A percentile compares a stretch with the other conserved stretches of the same genome.
Conservation (phyloP, 2,113 vertebrate species). For the Stegostoma tigrinum region DNA sequence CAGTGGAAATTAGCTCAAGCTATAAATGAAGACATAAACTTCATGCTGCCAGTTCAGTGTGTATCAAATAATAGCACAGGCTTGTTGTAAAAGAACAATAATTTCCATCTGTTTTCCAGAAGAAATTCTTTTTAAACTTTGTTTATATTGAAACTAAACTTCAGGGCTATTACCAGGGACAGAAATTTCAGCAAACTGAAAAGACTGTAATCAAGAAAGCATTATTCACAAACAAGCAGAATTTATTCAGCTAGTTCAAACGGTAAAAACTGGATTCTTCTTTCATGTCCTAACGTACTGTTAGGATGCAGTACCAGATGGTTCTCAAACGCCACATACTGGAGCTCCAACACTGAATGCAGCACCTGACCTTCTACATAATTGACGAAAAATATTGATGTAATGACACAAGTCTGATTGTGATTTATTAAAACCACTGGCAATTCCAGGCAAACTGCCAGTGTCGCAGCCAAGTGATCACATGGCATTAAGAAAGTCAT, state of each 20-base stretch:
- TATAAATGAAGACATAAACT: slow-evolving; percentile 99
- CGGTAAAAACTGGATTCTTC: slow-evolving; percentile 68
- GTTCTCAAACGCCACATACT: slow-evolving; percentile 82
- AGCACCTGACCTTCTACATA: slow-evolving; percentile 98
- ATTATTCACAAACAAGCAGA: slow-evolving; percentile 77
- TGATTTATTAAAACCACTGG: slow-evolving; percentile 98
- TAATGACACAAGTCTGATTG: slow-evolving; percentile 98
- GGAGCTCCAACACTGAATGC: slow-evolving; percentile 68
- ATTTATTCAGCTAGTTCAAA: slow-evolving; percentile 83
- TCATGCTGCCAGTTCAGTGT: slow-evolving; percentile 89
- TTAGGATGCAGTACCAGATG: slow-evolving; percentile 85
- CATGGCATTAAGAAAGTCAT: slow-evolving; percentile 97
- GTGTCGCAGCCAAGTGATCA: slow-evolving; percentile 86
- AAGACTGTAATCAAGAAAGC: slow-evolving; percentile 75
- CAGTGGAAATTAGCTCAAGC: slow-evolving; percentile 77
- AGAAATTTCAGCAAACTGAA: slow-evolving; percentile 70
- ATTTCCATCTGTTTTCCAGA: slow-evolving; percentile 93
- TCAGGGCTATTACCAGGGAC: slow-evolving; percentile 72
- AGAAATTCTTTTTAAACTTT: slow-evolving; percentile 95
- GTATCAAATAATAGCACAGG: slow-evolving; percentile 97
- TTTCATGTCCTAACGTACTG: slow-evolving; percentile 54
- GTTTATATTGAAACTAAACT: slow-evolving; percentile 98
- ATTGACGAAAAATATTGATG: slow-evolving; percentile 99
- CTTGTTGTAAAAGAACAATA: slow-evolving; percentile 94
- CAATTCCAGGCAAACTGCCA: slow-evolving; percentile 91